Base-by-base conservation (phyloP, 1,140 invertebrate species). In the Arion vulgaris region DNA sequence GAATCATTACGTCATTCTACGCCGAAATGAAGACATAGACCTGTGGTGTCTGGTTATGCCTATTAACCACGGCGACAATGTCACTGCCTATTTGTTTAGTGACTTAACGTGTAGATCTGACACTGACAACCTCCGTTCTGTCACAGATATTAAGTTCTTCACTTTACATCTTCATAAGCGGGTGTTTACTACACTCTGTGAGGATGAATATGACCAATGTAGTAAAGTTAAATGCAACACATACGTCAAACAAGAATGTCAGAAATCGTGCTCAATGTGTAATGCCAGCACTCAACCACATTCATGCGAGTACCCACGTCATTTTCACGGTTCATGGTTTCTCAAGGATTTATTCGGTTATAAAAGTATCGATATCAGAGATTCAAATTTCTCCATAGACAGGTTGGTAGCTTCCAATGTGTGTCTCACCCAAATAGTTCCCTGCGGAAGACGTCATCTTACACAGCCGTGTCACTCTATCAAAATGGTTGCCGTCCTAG, bases 31-130 rank as follows among this genome's bases (percentile, higher is more conserved):
- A 9, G 80, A 85, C 73, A 77, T 75, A 7, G 73, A 85, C n/a
- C 26, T 89, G n/a, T 88, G 85, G 87, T 89, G 88, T 75, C 84
- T 88, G 17, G 80, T 85, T 17, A 83, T 86, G 74, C 87, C 87
- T 1, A 53, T 81, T 15, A 39, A 76, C 9, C 39, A 73, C 26
- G 68, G 81, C 36, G 66, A 76, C 39, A 62, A 51, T 4, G 32
- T 62, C 41, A 73, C 71, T 1, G 84, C 84, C 34, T 81, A 83
- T 41, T 71, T 89, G 1, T 89, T 85, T 82, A 84, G 77, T 7
- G 88, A 89, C 57, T 68, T 87, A 23, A 68, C 78, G 7, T 89
- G 88, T 69, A 36, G 28, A 38, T 4, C 39, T 51, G 23, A 72
- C 49, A 19, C 34, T 39, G 17, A 32, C 28, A 0, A 19, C 38